These are phyloP conservation scores for Maconellicoccus hirsutus DNA, from an alignment of 1,140 invertebrate genomes.

Conservation along the genomic window DNA sequence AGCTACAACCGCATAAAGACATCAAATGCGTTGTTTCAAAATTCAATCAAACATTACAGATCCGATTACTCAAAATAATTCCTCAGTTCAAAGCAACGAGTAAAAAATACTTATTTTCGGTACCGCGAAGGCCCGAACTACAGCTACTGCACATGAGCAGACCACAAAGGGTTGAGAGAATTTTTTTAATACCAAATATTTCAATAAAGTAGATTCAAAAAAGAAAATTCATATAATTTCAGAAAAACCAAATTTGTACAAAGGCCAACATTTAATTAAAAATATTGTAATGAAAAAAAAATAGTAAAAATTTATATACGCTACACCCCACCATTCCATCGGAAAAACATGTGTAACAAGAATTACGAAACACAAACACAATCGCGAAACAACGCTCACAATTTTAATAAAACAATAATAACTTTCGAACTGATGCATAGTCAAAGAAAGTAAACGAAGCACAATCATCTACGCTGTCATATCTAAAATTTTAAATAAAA, in stretches of 20 bases:
- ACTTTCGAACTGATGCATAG: background rate
- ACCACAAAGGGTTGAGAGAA: background rate
- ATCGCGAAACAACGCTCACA: background rate
- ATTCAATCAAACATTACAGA: too few species aligned
- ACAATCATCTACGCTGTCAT: background rate
- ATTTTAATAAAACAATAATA: background rate
- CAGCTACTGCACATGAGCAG: slow-evolving; percentile 2
- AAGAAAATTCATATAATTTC: background rate
- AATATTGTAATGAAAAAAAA: background rate
- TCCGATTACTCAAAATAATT: too few species aligned
- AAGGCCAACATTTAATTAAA: background rate
- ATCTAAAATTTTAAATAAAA: background rate
- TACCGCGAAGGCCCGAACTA: background rate
- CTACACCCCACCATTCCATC: background rate
- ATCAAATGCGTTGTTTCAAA: too few species aligned
- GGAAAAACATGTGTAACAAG: background rate
- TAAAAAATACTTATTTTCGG: background rate
- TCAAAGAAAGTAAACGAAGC: background rate
- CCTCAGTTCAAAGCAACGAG: too few species aligned
- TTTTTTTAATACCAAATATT: background rate
- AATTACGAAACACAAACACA: background rate
- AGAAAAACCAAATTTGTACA: too few species aligned
- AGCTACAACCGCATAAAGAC: too few species aligned
- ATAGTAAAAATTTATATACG: background rate
- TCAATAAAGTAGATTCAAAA: background rate